Base-by-base conservation (phyloP, 1,140 invertebrate genomes). In the Ylistrum balloti region DNA sequence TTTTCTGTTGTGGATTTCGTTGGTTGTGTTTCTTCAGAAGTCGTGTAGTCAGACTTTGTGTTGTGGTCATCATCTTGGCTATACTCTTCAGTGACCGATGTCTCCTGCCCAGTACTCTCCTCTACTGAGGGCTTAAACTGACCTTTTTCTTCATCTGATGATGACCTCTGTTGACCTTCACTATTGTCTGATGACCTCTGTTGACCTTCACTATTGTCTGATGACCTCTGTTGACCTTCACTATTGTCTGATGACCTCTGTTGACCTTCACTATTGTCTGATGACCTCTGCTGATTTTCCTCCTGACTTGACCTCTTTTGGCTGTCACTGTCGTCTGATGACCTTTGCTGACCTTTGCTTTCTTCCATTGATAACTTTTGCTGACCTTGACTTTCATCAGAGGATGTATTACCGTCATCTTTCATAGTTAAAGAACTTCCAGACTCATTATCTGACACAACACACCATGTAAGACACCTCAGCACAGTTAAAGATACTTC, bases 41-140 rank as follows among this genome's bases (percentile, higher is more conserved):
- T 74, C 28, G 56, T 74, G 56, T 74, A 74, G 56, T 74, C 56
- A 9, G 56, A 74, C 56, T 28, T 74, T 17, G 56, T 74, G 56
- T 74, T 74, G n/a, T 74, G 56, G 22, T 74, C 56, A 28, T 74
- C 56, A n/a, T 74, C 56, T 74, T n/a, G 22, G 56, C 56, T 74
- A n/a, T 74, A 74, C n/a, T 74, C 56, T 28, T 74, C 56, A 1
- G 56, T 74, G 56, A 28, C 56, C 56, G 56, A 74, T 3, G 22
- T n/a, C n/a, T 74, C 56, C 56, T 74, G 56, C 15, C 56, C 56
- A 74, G 56, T 74, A 74, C 56, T 74, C 56, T 74, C 56, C n/a
- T 74, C 56, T 5, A 28, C 5, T 74, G n/a, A n/a, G 56, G 56
- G 28, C n/a, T 74, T 74, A 2, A 74, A 28, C 56, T 74, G 56